Evolutionary conservation across 2,888 invertebrate genomes (phyloP), one percentile per base, ranked within the genome.

Genomic region (Yponomeuta cagnagella): DNA sequence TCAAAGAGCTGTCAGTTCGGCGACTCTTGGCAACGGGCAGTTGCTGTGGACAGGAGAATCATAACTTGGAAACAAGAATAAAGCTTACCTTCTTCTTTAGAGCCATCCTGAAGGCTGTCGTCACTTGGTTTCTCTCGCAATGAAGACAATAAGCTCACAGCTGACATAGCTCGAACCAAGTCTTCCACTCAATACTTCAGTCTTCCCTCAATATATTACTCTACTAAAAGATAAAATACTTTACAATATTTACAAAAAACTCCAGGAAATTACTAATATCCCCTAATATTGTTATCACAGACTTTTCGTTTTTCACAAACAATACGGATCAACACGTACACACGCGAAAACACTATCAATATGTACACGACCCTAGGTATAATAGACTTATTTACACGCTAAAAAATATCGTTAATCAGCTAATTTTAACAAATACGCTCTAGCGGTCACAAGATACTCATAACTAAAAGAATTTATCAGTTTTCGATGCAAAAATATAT

Each of bases 261-360:
- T 88, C 88, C 86, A 88, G 86, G 86, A 89, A 90, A 89, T 87
- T 90, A 89, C 81, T 85, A 23, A 85, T 92, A 92, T 86, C 87
- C 88, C 85, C 89, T 91, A 92, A 80, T 91, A 91, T 90, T 92
- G 92, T 93, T 93, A 93, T 93, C 93, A 93, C 93, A 93, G 93
- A 93, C 93, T 92, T 92, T 92, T 93, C 93, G 92, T 93, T 92
- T 92, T 91, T 90, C 90, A 92, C 82, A 86, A 80, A 92, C 92
- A 91, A 92, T 91, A 92, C 89, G 92, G 88, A 89, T 90, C 87
- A 93, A 93, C 92, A 93, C 90, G 90, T 91, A 92, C 92, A 92
- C 92, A 88, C 90, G 90, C 88, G 87, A 90, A 91, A 89, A 92
- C 90, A 90, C 87, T 89, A 88, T 86, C 89, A 88, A 88, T 92